Evolutionary conservation across 1,140 invertebrate species (phyloP), one percentile per base, ranked within the genome.

Genomic region (Nebria ingens): DNA sequence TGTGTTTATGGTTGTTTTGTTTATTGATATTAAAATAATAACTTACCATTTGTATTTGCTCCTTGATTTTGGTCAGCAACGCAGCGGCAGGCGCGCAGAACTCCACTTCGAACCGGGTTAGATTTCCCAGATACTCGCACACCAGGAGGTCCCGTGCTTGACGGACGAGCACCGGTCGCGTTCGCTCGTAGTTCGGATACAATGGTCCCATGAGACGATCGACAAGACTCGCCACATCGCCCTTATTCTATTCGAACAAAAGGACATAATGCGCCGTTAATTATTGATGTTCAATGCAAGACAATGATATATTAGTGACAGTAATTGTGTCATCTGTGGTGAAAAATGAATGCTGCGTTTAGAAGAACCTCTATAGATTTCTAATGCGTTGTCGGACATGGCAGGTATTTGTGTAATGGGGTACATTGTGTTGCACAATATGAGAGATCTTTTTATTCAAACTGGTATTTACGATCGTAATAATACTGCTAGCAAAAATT

Each of bases 91-190:
- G 82, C 55, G 74, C 73, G 62, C 82, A 76, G 69, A 83, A 85
- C 56, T 77, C 76, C 56, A 73, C 72, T 61, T 83, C 76, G 64
- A 84, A 84, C 61, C 73, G 74, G 45, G 73, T 69, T 62, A 84
- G 67, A 67, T 80, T 77, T 21, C 81, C 82, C 53, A 79, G 75
- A 71, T 81, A 85, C 59, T 76, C 75, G 64, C 77, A 81, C 21
- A 82, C 79, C 58, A 85, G 75, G 51, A 83, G 73, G 67, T 85
- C 81, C 58, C 82, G 76, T 45, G 82, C 83, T 69, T 84, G 81
- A 52, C 80, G 74, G 57, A 82, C 77, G 64, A 85, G 69, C 61
- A 79, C 74, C 63, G 79, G 73, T 66, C 79, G 73, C 51, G 81
- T 79, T 58, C 71, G 70, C 57, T 74, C 71, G 61, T 78, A 81